Evolutionary conservation across 2,888 invertebrate genomes (phyloP).

Genomic region (Antitype chi): DNA sequence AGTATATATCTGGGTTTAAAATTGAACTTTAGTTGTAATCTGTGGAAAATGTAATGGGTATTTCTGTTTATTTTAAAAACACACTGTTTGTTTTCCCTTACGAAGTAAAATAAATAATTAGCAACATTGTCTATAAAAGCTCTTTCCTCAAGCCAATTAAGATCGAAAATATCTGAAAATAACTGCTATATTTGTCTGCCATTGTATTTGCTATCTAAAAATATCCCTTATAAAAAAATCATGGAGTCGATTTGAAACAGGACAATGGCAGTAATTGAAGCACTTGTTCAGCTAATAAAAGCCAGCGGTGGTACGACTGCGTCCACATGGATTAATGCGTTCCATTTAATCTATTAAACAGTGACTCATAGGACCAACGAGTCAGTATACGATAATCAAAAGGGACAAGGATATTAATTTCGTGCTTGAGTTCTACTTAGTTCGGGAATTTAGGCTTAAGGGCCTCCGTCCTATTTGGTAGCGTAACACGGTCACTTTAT

Average conservation of each 20-base stretch:
- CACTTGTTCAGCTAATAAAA: conserved; percentile 86
- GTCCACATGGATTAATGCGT: conserved; percentile 83
- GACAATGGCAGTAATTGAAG: conserved; percentile 84
- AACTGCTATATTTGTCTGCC: conserved; percentile 26
- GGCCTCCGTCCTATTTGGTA: no score
- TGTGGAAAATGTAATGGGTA: background rate
- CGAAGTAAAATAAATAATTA: background rate
- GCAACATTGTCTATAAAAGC: conserved; percentile 5
- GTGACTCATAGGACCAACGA: conserved; percentile 73
- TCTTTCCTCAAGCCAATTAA: conserved; percentile 20
- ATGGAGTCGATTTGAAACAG: conserved; percentile 60
- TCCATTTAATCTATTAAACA: conserved; percentile 87
- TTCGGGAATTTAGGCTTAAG: background rate
- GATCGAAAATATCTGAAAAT: conserved; percentile 35
- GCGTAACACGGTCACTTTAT: no score
- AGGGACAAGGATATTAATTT: conserved; percentile 29
- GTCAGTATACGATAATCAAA: conserved; percentile 34
- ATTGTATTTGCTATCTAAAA: conserved; percentile 52
- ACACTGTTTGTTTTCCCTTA: background rate
- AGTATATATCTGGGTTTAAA: no score
- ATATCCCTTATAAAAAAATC: conserved; percentile 55
- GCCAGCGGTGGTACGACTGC: conserved; percentile 69
- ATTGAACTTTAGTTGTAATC: no score
- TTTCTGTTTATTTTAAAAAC: background rate
- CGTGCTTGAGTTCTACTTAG: background rate